phyloP scores from a whole-genome alignment of 2,113 vertebrate species.

The Apaloderma vittatum region DNA sequence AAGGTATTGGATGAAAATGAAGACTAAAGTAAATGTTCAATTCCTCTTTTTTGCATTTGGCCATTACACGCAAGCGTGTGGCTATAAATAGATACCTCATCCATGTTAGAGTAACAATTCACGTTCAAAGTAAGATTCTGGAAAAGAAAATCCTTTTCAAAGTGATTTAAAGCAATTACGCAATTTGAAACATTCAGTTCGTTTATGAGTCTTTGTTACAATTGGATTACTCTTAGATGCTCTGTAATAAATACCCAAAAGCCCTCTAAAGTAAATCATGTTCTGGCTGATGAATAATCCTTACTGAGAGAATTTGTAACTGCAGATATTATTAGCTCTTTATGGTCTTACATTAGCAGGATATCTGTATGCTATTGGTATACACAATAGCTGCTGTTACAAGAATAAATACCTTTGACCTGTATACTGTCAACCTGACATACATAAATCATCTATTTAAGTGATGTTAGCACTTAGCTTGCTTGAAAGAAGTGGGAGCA shows the following conservation, averaged over 20 bases:
- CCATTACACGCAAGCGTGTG: not conserved
- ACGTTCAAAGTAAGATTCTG: conserved; percentile 17
- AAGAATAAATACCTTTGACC: not conserved
- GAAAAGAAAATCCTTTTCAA: not conserved
- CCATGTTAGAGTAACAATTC: not conserved
- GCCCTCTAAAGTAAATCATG: not conserved
- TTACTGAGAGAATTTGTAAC: not conserved
- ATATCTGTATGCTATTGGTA: not conserved
- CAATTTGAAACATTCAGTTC: conserved; percentile 37
- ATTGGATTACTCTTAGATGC: conserved; percentile 28
- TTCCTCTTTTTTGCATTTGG: conserved; percentile 16
- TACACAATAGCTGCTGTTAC: not conserved
- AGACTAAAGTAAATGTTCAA: conserved; percentile 16
- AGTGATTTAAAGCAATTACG: not conserved
- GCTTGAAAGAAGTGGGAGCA: not conserved
- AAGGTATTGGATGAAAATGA: conserved; percentile 57
- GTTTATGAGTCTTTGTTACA: conserved; percentile 26
- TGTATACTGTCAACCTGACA: not conserved
- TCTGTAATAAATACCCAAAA: conserved; percentile 36
- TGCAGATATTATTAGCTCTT: not conserved
- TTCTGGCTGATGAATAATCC: conserved; percentile 2
- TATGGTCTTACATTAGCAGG: not conserved
- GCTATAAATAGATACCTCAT: conserved; percentile 34
- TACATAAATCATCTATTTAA: not conserved
- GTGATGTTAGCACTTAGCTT: not conserved